phyloP scores from a whole-genome alignment of 1,140 invertebrate species.

The Paramacrobiotus metropolitanus region DNA sequence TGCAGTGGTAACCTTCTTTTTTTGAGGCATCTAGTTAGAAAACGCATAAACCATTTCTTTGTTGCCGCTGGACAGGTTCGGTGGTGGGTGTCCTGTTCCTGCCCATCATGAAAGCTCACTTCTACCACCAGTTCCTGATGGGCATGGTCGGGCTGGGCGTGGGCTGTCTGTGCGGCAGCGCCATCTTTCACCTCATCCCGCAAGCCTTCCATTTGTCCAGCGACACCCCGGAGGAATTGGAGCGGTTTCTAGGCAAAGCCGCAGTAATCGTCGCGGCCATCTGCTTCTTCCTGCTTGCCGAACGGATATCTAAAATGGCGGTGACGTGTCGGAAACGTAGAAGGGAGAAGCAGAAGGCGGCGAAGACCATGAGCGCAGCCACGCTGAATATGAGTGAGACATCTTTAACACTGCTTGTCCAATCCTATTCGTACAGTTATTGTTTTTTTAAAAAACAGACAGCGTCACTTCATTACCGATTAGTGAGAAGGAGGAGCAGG shows the following conservation, averaged over 20 bases:
- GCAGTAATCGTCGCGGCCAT: neutral
- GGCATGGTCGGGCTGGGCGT: conserved; percentile 39
- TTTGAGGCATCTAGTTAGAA: no score
- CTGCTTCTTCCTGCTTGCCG: neutral
- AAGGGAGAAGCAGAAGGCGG: neutral
- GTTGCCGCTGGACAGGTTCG: no score
- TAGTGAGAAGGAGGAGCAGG: no score
- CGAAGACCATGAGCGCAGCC: neutral
- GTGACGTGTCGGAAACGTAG: neutral
- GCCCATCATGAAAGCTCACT: conserved; percentile 31
- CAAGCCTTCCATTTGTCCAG: conserved; percentile 20
- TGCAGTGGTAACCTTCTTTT: no score
- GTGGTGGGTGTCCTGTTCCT: conserved; percentile 34
- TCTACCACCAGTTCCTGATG: conserved; percentile 32
- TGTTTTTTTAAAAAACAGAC: no score
- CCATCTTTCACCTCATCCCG: conserved; percentile 37
- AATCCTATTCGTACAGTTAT: no score
- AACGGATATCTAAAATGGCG: neutral
- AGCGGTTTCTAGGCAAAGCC: neutral
- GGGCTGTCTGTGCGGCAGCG: conserved; percentile 35
- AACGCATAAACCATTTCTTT: no score
- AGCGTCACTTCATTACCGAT: no score
- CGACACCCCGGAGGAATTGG: neutral
- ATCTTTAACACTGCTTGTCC: no score
- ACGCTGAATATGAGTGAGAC: no score